Conservation (phyloP, 2,113 vertebrate genomes). For the Eurystomus gularis region DNA sequence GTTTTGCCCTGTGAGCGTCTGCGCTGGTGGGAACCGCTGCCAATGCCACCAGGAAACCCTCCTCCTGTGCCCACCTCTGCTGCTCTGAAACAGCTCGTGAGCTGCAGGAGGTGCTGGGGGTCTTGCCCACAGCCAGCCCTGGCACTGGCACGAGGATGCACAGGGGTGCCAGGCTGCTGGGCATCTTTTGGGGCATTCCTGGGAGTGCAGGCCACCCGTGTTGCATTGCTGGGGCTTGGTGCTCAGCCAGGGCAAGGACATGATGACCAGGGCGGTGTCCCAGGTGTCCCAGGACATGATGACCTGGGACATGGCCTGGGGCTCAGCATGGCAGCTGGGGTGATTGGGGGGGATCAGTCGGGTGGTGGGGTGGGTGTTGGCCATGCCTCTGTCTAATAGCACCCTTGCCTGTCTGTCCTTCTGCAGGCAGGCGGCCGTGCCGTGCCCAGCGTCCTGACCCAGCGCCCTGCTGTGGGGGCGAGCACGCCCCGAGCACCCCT, state of each 20-base stretch:
- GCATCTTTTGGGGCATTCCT: not conserved
- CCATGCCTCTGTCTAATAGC: not conserved
- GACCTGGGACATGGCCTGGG: not conserved
- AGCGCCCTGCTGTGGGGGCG: not conserved
- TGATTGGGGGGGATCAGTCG: not conserved
- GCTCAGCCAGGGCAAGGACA: not conserved
- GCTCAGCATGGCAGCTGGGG: not conserved
- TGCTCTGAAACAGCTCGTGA: rapidly evolving
- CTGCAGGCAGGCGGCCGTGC: slow-evolving; percentile 1
- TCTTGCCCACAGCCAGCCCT: not conserved
- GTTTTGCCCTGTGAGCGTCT: not conserved
- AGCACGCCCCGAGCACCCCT: not conserved
- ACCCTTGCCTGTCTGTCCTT: not conserved
- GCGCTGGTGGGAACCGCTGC: rapidly evolving
- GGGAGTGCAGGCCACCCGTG: not conserved
- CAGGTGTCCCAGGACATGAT: not conserved
- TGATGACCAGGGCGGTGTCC: not conserved
- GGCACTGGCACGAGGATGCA: not conserved
- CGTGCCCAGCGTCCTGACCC: not conserved
- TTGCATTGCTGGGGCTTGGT: not conserved
- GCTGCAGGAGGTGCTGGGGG: not conserved
- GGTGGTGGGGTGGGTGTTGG: not conserved
- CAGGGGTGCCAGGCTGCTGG: not conserved
- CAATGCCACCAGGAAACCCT: rapidly evolving
- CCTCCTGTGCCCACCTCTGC: rapidly evolving